Base-by-base conservation (phyloP, 2,888 invertebrate genomes). In the Rhaphigaster nebulosa region DNA sequence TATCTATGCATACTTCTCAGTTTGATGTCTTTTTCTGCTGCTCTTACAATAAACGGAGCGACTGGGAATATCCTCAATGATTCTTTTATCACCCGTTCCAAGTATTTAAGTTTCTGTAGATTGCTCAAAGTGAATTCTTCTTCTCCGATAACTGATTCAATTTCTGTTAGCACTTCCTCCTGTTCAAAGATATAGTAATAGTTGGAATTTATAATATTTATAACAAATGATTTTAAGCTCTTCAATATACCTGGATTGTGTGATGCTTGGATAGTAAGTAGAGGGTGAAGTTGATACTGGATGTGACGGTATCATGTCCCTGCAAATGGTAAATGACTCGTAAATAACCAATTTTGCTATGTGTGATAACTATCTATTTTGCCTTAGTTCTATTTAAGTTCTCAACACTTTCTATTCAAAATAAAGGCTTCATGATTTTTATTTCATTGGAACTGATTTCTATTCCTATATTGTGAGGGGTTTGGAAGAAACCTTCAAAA, bases 71-170 rank as follows among this genome's bases (percentile, higher is more conserved):
- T 87, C 80, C 90, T 80, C 20, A 90, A 84, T 45, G 90, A 90
- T 90, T 90, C 90, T 26, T 90, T 90, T 34, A 90, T 84, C 15
- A 90, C 84, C 2, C 90, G 18, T 56, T 90, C 90, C 23, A 90
- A 56, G 34, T 90, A 90, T 54, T 90, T 90, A n/a, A 90, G 70
- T 45, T 89, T 34, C 12, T 89, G 89, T 20, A 89, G 29, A 65
- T 89, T 89, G 45, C 70, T 89, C 45, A 89, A 50, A n/a, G 89
- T 89, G 45, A 89, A 89, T 45, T 89, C 8, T 4, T 65, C 70
- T 45, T 89, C 89, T 65, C 89, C 89, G 56, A 89, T n/a, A 6
- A 89, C 45, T 20, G 56, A 45, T 65, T 70, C 41, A 1, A 89
- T 41, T 65, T 89, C 89, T 89, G 26, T 65, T 13, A 70, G 45